Evolutionary conservation across 2,113 vertebrate species (phyloP), one percentile per base, ranked within the genome.

Genomic region (Clarias macrocephalus): DNA sequence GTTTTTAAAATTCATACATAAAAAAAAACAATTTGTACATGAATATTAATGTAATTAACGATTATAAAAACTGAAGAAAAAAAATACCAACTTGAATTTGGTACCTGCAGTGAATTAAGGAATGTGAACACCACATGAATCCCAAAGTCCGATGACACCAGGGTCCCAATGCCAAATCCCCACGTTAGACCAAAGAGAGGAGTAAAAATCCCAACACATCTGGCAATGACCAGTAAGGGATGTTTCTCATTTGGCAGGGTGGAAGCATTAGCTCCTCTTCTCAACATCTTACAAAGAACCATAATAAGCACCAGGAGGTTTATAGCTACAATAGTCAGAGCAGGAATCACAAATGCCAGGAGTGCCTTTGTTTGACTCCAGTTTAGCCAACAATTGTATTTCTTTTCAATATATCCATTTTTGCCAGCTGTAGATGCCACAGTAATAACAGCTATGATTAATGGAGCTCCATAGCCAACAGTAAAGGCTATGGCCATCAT

Each of bases 391-490:
- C 97, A 97, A 30, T 91, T 92, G 0, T 89, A 0, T 2, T 92
- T 65, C 1, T 52, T 57, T 76, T 94, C 92, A 84, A 94, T 88
- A 68, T 98, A 97, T 0, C 92, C 94, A 0, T 89, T 63, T 16
- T 72, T 70, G 0, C 95, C 94, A 88, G 94, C 93, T 21, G 96
- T 97, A 60, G 92, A 87, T 7, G 95, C 95, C 76, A 97, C 93
- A 0, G 97, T 98, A 42, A 95, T 92, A n/a, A 94, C 77, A 6
- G 95, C 94, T 62, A 98, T 96, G 62, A 97, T 92, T 84, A 96
- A 57, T 0, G 97, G 97, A 70, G 94, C 95, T 0, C 95, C 97
- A 0, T 98, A 98, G 62, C 97, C 97, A 57, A 96, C 19, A 5
- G 3, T 54, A 84, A 96, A 96, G 48, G 95, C 95, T 30, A 94